Evolutionary conservation across 53 echinoderm and acorn worm species (phyloP).

Genomic region (Astropecten irregularis): DNA sequence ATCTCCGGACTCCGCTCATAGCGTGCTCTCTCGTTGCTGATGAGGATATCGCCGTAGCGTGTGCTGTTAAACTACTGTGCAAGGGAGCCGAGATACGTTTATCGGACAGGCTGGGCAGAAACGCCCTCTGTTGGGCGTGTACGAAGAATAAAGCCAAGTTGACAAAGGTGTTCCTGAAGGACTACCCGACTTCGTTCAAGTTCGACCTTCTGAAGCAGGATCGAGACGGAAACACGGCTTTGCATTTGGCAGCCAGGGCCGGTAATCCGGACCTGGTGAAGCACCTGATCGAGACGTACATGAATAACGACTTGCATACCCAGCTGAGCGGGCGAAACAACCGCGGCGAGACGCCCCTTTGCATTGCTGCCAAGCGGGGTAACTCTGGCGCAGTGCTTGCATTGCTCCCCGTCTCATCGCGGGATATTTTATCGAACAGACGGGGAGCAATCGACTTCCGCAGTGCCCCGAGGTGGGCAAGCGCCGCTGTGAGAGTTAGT

Average conservation of each 20-base stretch:
- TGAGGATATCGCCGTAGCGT: background rate
- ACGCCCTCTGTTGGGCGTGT: slow-evolving; percentile 63
- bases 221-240: slow-evolving; percentile 64
- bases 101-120: slow-evolving; percentile 40
- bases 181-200: background rate
- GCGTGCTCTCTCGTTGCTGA: background rate
- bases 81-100: slow-evolving; percentile 45
- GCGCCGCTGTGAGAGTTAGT: slow-evolving; percentile 16
- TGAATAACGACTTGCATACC: background rate
- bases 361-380: slow-evolving; percentile 30
- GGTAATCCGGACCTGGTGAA: slow-evolving; percentile 45
- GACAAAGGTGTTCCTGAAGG: slow-evolving; percentile 19
- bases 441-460: slow-evolving; percentile 45
- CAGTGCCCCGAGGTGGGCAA: slow-evolving; percentile 47
- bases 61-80: background rate
- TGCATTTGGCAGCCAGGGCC: slow-evolving; percentile 60
- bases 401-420: background rate
- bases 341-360: slow-evolving; percentile 40
- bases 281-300: slow-evolving; percentile 18
- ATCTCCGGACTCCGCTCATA: slow-evolving; percentile 38
- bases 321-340: slow-evolving; percentile 2
- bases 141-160: slow-evolving; percentile 24
- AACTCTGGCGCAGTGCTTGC: slow-evolving; percentile 24
- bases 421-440: slow-evolving; percentile 5
- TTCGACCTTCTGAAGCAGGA: slow-evolving; percentile 61